phyloP scores from a whole-genome alignment of 1,140 invertebrate species.

The Bombus pyrosoma region DNA sequence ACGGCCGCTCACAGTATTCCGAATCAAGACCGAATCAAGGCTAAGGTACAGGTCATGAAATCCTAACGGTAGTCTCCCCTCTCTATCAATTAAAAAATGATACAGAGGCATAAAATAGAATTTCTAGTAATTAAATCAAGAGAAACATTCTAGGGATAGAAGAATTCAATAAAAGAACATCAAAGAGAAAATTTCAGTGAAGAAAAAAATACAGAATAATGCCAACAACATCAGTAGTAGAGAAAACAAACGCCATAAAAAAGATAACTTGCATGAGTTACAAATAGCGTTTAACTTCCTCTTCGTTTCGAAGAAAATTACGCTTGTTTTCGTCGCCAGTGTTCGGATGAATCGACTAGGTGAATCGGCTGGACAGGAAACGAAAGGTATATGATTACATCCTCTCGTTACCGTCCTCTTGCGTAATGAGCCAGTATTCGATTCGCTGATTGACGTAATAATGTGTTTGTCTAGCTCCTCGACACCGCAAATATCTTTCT shows the following conservation, averaged over 20 bases:
- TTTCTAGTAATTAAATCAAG: too few relatives aligned
- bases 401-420: neutral
- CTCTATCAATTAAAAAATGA: neutral
- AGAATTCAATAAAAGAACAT: too few relatives aligned
- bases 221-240: too few relatives aligned
- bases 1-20: neutral
- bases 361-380: neutral
- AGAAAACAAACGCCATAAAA: neutral
- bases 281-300: neutral
- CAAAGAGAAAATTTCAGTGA: too few relatives aligned
- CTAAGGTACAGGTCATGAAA: neutral
- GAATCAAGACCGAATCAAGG: neutral
- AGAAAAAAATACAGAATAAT: too few relatives aligned
- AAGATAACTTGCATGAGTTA: neutral
- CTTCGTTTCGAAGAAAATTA: neutral
- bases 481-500: neutral
- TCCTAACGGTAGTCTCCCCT: too few relatives aligned
- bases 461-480: slow-evolving; percentile 8
- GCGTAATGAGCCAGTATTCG: slow-evolving; percentile 37
- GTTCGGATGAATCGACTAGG: neutral
- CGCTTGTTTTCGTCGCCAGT: neutral
- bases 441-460: slow-evolving; percentile 35
- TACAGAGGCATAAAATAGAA: too few relatives aligned
- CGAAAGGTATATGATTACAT: slow-evolving; percentile 36
- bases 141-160: too few relatives aligned